Conservation (phyloP, 1,140 invertebrate species). For the Cydia splendana region DNA sequence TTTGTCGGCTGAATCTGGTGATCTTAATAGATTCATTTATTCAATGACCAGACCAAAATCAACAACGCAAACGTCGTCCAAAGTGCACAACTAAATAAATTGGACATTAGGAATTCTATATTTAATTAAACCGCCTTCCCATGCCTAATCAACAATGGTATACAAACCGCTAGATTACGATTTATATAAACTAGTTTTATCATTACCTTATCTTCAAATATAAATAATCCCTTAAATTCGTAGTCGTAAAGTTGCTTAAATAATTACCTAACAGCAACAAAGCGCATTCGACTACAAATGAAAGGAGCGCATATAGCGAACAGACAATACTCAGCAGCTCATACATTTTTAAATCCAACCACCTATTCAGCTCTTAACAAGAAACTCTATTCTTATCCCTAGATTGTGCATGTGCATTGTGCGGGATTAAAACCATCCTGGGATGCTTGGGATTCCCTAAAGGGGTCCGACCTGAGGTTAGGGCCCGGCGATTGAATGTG, state of each 20-base stretch:
- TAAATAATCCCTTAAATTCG: background rate
- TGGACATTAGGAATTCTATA: too few relatives aligned
- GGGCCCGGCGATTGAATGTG: conserved; percentile 62
- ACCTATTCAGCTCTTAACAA: conserved; percentile 21
- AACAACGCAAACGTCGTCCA: too few relatives aligned
- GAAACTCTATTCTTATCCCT: conserved; percentile 43
- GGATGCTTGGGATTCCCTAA: conserved; percentile 47
- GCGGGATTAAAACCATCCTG: conserved; percentile 58
- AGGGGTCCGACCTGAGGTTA: conserved; percentile 53
- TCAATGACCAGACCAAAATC: background rate
- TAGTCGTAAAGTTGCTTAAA: background rate
- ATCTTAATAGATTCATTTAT: background rate
- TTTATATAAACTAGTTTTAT: too few relatives aligned
- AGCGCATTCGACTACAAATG: background rate
- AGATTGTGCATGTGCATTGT: conserved; percentile 52
- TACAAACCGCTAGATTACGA: too few relatives aligned
- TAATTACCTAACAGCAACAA: background rate
- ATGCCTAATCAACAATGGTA: too few relatives aligned
- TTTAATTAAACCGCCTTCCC: too few relatives aligned
- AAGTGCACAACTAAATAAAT: too few relatives aligned
- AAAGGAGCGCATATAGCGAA: background rate
- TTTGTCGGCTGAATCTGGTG: background rate
- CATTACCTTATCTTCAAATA: too few relatives aligned
- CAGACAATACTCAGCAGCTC: conserved; percentile 9
- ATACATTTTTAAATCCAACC: conserved; percentile 27